A percentile compares a stretch with the other conserved stretches of the same genome.
Evolutionary conservation across 2,888 invertebrate species (phyloP).

Genomic region (Nomada fabriciana): DNA sequence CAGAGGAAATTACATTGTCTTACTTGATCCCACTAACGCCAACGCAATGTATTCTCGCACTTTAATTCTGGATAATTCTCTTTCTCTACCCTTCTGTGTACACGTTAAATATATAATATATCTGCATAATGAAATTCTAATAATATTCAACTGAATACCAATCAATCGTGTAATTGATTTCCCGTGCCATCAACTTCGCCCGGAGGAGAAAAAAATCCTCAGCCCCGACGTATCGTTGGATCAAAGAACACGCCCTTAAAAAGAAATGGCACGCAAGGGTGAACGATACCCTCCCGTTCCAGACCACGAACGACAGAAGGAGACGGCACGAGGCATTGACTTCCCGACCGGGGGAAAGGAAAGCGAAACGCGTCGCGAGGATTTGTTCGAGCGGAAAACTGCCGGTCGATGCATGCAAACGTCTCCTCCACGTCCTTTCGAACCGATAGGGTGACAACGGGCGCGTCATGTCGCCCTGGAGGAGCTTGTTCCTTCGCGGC

Average conservation of each 20-base stretch:
- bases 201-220: slow-evolving; percentile 35
- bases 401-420: slow-evolving; percentile 84
- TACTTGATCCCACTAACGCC: slow-evolving; percentile 67
- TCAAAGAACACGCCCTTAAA: slow-evolving; percentile 44
- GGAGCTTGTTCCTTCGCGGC: slow-evolving; percentile 24
- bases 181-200: neutral
- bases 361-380: slow-evolving; percentile 70
- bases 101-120: too few relatives aligned
- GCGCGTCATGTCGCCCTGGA: slow-evolving; percentile 69
- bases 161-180: neutral
- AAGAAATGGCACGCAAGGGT: slow-evolving; percentile 38
- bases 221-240: slow-evolving; percentile 62
- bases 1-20: slow-evolving; percentile 80
- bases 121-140: neutral
- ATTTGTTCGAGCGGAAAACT: slow-evolving; percentile 84
- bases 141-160: neutral
- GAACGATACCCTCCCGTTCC: slow-evolving; percentile 15
- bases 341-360: slow-evolving; percentile 56
- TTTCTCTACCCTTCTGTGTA: too few relatives aligned
- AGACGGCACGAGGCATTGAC: slow-evolving; percentile 65
- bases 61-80: neutral
- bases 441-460: slow-evolving; percentile 84
- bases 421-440: slow-evolving; percentile 79
- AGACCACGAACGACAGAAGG: slow-evolving; percentile 8
- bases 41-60: slow-evolving; percentile 21